These are phyloP conservation scores for Drosophila yooni DNA, from an alignment of 2,888 invertebrate species.

Conservation along the genomic window DNA sequence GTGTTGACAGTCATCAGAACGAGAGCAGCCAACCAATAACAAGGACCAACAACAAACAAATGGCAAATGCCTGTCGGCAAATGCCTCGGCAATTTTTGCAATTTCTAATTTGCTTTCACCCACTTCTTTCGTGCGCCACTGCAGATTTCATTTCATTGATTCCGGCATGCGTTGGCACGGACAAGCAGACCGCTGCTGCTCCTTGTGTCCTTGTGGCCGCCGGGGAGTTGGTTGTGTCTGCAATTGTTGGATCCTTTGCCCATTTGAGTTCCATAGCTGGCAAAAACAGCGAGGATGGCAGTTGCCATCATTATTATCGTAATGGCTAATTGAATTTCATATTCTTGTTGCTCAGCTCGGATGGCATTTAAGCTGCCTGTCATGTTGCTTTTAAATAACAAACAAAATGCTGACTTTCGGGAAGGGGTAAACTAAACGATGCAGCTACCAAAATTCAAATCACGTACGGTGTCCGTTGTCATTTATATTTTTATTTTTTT, in stretches of 20 bases:
- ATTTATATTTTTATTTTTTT: constrained; percentile 46
- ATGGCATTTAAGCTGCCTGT: constrained; percentile 25
- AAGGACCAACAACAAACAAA: constrained; percentile 13
- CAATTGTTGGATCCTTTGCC: not conserved
- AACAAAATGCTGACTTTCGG: constrained; percentile 24
- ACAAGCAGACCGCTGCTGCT: not conserved
- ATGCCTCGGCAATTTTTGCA: constrained; percentile 47
- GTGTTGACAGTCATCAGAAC: constrained; percentile 60
- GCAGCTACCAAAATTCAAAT: constrained; percentile 63
- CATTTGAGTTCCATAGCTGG: constrained; percentile 14
- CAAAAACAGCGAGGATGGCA: constrained; percentile 6
- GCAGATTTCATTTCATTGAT: constrained; percentile 53
- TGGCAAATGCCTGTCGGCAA: constrained; percentile 20
- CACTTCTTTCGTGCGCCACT: constrained; percentile 46
- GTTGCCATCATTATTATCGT: constrained; percentile 26
- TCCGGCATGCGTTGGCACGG: constrained; percentile 13
- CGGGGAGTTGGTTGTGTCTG: constrained; percentile 4
- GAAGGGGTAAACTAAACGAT: constrained; percentile 11
- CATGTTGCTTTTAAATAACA: constrained; percentile 38
- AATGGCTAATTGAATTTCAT: constrained; percentile 58
- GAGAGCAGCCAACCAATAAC: constrained; percentile 27
- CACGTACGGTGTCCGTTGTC: constrained; percentile 66
- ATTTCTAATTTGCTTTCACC: constrained; percentile 60
- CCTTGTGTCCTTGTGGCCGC: not conserved
- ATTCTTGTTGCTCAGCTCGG: constrained; percentile 13